phyloP scores from a whole-genome alignment of 2,113 vertebrate species.

The Bos javanicus region DNA sequence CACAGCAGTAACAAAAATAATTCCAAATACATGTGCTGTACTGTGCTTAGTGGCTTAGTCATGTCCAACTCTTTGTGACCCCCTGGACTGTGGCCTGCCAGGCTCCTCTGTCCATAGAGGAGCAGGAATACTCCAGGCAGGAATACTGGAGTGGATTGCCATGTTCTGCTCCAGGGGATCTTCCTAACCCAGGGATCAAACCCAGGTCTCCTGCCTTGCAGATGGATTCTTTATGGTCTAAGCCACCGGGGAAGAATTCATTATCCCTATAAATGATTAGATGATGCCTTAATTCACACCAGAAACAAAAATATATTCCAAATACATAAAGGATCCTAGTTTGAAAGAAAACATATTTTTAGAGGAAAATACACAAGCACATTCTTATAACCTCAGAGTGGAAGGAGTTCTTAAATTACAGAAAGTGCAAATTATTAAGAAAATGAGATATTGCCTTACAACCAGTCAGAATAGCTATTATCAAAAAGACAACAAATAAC shows the following conservation, averaged over 20 bases:
- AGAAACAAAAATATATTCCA: neutral
- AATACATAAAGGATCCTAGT: neutral
- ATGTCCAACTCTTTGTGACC: neutral
- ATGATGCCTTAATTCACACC: neutral
- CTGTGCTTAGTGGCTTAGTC: neutral
- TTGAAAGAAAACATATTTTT: neutral
- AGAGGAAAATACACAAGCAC: neutral
- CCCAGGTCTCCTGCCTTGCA: neutral
- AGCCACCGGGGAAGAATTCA: neutral
- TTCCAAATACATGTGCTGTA: neutral
- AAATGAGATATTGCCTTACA: neutral
- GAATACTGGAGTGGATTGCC: neutral
- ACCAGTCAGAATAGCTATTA: neutral
- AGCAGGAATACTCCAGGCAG: too few relatives aligned
- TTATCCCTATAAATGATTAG: neutral
- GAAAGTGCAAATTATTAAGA: neutral
- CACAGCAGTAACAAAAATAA: neutral
- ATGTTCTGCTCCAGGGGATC: neutral
- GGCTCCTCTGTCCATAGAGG: neutral
- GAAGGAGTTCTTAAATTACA: neutral
- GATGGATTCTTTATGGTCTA: neutral
- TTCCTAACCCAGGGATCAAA: neutral
- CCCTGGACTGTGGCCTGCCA: neutral
- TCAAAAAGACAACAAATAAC: neutral
- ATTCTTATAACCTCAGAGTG: neutral